Base-by-base conservation (phyloP, 2,113 vertebrate species). In the Herpailurus yagouaroundi region DNA sequence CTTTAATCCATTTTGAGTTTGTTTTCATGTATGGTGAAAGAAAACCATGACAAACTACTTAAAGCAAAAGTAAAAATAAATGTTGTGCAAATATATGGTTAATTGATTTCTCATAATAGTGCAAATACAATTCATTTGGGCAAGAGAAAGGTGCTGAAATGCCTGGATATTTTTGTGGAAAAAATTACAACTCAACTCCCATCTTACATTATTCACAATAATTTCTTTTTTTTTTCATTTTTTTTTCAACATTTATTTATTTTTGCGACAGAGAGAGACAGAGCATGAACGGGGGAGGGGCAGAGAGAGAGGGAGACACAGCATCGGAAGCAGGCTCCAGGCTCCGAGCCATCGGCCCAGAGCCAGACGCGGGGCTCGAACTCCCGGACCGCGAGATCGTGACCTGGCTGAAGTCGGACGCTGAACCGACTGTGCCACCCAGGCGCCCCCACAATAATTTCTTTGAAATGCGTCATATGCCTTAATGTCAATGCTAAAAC, bases 31-130 rank as follows among this genome's bases (percentile, higher is more conserved):
- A 29, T 74, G 73, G 73, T 74, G 41, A 76, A 76, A 29, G 73
- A 76, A 76, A 76, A 57, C 45, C 71, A 73, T 29, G 33, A 48
- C 76, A 92, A 91, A 33, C n/a, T 29, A 50, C 5, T 57, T 96
- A 89, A 84, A 93, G 89, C 57, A 10, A 93, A 93, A 94, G 48
- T 68, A 69, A 87, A 82, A 69, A 77, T 45, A 92, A 97, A 77
- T 64, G 45, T 57, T 85, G 57, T 38, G 15, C 36, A 80, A 69
- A n/a, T 27, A 68, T 5, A 79, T 29, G 21, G 29, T 77, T 60
- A 45, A 45, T 15, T 79, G 21, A n/a, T 64, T 57, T 50, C 80
- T 63, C 55, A 85, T 55, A 36, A 57, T 48, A 23, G 33, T 57
- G 13, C 4, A 77, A 66, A 60, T 23, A 38, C 1, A n/a, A 73